Base-by-base conservation (phyloP, 35 echinoderm and acorn worm genomes). In the Chiridota heheva region DNA sequence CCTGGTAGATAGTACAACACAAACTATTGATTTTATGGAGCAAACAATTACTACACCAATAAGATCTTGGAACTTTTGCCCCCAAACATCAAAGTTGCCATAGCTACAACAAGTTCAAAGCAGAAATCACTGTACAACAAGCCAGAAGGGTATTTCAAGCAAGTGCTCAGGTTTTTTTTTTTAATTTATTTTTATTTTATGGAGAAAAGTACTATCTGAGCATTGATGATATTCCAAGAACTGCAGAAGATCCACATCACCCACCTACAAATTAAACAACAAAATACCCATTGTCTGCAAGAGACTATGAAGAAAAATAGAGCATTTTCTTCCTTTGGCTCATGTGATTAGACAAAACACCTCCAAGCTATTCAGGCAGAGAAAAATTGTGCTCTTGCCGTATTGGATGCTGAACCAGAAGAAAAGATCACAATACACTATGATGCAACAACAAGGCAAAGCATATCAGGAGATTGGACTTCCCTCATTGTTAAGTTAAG, bases 381-480 rank as follows among this genome's bases (percentile, higher is more conserved):
- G 33, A 69, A n/a, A 35, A 69, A 69, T 69, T 69, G 65, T 69
- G 65, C 65, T 4, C 5, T 69, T 36, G 65, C 65, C 7, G 7
- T 7, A 4, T 4, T 7, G n/a, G 7, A 69, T 12, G n/a, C n/a
- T n/a, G n/a, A n/a, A n/a, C n/a, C n/a, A n/a, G n/a, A n/a, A n/a
- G n/a, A n/a, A n/a, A n/a, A 69, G n/a, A 69, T 74, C 4, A 53
- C 44, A 40, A 74, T 71, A 56, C 70, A 74, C 41, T 74, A 74
- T 51, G 70, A 74, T 44, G 49, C 70, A 46, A 74, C 70, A 74
- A 74, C 70, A 12, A 74, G 70, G 44, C 38, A 44, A 5, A 8
- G 70, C 43, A 74, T 47, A 51, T n/a, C 31, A 25, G 70, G 70
- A 6, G 70, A 74, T 35, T 74, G 70, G 70, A 74, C 70, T 28